Conservation (phyloP, 2,113 vertebrate species). For the Delphinapterus leucas region DNA sequence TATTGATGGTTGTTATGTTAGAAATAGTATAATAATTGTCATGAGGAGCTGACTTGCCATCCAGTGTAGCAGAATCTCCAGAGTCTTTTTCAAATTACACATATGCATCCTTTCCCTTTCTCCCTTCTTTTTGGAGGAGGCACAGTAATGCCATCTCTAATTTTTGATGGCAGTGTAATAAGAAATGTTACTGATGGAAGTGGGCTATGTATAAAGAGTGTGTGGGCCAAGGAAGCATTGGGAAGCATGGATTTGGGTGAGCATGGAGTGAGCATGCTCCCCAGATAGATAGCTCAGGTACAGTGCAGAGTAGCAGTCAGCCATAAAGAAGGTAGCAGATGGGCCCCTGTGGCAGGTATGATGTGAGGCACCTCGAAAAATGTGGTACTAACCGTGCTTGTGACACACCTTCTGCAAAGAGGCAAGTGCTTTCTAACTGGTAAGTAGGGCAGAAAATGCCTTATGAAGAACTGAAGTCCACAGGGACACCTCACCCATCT, state of each 20-base stretch:
- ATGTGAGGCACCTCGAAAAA: not conserved
- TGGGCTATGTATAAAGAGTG: not conserved
- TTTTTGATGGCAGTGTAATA: not conserved
- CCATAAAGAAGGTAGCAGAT: not conserved
- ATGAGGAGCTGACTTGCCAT: not conserved
- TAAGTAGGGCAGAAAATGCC: not conserved
- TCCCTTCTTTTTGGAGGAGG: not conserved
- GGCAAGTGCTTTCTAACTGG: accelerated
- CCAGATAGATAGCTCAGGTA: accelerated
- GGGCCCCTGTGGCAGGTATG: no score
- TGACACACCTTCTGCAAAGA: not conserved
- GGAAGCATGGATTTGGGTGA: not conserved
- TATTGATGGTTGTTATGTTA: not conserved
- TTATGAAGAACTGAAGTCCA: not conserved
- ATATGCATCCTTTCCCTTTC: not conserved
- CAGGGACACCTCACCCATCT: not conserved
- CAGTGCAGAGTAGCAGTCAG: not conserved
- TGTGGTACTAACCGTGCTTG: not conserved
- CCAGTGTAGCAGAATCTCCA: not conserved
- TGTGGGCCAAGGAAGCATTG: not conserved
- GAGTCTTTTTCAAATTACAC: not conserved
- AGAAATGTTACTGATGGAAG: not conserved
- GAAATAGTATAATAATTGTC: not conserved
- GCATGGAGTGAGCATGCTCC: accelerated
- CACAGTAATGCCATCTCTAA: not conserved